These are phyloP conservation scores for Malacoraja senta DNA, from an alignment of 2,797 vertebrate genomes.

Conservation along the genomic window DNA sequence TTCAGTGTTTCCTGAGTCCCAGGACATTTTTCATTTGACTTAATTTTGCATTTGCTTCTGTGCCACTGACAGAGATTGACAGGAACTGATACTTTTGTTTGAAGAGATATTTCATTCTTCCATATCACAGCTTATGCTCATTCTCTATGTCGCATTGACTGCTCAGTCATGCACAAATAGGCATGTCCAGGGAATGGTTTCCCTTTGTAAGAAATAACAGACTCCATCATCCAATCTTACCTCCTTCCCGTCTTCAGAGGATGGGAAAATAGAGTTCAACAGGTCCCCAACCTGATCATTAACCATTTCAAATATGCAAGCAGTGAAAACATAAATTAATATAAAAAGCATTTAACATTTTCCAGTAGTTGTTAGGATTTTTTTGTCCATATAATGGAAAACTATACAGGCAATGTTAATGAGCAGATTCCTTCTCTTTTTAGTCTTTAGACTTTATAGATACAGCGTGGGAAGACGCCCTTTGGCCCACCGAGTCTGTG, in stretches of 20 bases:
- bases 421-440: background rate
- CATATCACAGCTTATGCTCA: background rate
- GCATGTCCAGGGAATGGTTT: background rate
- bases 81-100: background rate
- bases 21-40: slow-evolving; percentile 9
- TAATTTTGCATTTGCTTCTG: background rate
- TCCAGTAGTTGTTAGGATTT: background rate
- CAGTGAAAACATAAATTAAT: background rate
- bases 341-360: background rate
- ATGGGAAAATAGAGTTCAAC: background rate
- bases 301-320: background rate
- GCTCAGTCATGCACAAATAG: background rate
- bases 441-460: no score
- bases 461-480: no score
- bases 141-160: background rate
- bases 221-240: background rate
- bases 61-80: background rate
- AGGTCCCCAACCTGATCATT: background rate
- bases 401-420: background rate
- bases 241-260: background rate
- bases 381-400: background rate
- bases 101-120: background rate
- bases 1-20: background rate
- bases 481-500: no score
- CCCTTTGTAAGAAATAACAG: background rate